These are phyloP conservation scores for Candoia aspera DNA, from an alignment of 2,113 vertebrate genomes.

Conservation along the genomic window DNA sequence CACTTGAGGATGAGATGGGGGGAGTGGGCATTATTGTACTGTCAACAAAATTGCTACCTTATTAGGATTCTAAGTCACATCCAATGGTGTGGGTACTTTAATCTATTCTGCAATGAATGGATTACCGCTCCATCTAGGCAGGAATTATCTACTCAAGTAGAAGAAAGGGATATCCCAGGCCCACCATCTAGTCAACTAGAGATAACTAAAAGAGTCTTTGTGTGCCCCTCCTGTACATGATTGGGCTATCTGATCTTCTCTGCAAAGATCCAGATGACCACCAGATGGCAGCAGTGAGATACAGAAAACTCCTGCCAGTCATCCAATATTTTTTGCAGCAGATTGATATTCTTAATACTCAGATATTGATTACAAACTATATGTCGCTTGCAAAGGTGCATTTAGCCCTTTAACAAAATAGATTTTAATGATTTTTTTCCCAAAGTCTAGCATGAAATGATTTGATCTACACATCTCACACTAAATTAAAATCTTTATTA, in stretches of 20 bases:
- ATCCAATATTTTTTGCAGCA: background rate
- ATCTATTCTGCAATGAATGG: background rate
- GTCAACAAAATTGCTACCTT: background rate
- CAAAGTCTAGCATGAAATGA: background rate
- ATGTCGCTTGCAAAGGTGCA: background rate
- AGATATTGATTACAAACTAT: background rate
- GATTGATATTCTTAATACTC: background rate
- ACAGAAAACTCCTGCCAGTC: background rate
- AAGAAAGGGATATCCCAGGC: background rate
- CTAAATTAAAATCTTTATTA: background rate
- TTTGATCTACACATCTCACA: background rate
- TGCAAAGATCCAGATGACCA: background rate
- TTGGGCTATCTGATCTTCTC: background rate
- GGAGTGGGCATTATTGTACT: background rate
- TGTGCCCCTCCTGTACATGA: background rate
- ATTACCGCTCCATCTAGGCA: background rate
- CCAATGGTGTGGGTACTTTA: no score
- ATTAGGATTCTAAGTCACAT: background rate
- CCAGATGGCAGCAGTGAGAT: background rate
- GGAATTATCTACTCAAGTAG: background rate
- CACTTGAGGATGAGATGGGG: background rate
- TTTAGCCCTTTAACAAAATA: background rate
- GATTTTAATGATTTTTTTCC: background rate
- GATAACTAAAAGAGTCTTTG: background rate
- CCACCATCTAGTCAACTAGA: background rate